These are phyloP conservation scores for Exaiptasia diaphana DNA, from an alignment of 64 coral and sea anemone species.

Conservation along the genomic window DNA sequence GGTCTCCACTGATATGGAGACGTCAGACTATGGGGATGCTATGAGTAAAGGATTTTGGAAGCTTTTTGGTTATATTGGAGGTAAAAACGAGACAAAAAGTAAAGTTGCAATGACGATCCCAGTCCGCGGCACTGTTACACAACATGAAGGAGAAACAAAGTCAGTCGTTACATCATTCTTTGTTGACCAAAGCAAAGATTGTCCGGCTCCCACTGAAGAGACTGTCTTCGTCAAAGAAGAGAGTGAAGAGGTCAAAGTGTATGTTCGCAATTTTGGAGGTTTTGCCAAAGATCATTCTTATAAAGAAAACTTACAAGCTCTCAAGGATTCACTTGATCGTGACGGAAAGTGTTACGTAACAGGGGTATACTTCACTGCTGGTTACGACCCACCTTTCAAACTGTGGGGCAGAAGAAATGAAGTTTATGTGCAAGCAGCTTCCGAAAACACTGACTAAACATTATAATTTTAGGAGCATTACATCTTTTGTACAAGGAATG, in stretches of 20 bases:
- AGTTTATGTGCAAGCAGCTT: conserved; percentile 19
- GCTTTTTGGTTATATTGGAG: conserved; percentile 62
- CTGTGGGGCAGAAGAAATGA: conserved; percentile 49
- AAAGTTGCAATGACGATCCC: conserved; percentile 52
- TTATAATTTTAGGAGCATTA: too few species aligned
- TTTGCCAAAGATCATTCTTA: conserved; percentile 45
- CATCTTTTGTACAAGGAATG: too few species aligned
- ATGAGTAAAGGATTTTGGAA: conserved; percentile 25
- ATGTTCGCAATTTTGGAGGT: conserved; percentile 30
- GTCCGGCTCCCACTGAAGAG: conserved; percentile 32
- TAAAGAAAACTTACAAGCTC: conserved; percentile 8
- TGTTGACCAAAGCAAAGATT: background rate
- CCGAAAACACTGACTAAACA: background rate
- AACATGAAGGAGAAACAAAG: conserved; percentile 3
- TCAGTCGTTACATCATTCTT: conserved; percentile 31
- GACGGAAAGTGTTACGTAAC: conserved; percentile 42
- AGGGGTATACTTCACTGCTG: conserved; percentile 26
- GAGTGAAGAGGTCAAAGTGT: conserved; percentile 10
- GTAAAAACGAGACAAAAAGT: conserved; percentile 38
- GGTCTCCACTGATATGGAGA: conserved; percentile 35
- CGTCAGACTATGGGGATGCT: conserved; percentile 11
- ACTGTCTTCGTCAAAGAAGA: conserved; percentile 22
- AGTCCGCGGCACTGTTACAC: conserved; percentile 1
- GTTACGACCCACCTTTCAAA: conserved; percentile 42
- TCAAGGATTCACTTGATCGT: conserved; percentile 14